Percentiles rank a stretch among this genome's conserved stretches.
phyloP scores from a whole-genome alignment of 1,140 invertebrate species.

The Apis dorsata region DNA sequence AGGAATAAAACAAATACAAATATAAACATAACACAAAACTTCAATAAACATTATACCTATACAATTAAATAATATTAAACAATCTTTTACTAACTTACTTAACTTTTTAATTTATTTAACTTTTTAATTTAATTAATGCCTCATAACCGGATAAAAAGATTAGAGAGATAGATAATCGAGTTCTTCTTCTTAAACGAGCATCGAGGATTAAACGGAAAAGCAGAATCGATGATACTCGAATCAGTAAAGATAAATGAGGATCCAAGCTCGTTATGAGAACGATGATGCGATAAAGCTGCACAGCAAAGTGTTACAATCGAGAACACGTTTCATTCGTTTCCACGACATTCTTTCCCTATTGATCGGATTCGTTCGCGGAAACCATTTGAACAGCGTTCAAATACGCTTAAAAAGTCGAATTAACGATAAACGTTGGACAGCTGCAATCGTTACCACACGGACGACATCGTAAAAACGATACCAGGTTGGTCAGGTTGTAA shows the following conservation, averaged over 20 bases:
- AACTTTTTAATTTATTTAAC: no score
- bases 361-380: not conserved
- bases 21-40: no score
- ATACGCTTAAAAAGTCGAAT: slow-evolving; percentile 21
- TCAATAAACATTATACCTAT: no score
- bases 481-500: not conserved
- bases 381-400: not conserved
- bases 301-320: slow-evolving; percentile 24
- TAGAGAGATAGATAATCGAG: not conserved
- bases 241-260: slow-evolving; percentile 55
- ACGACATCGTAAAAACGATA: slow-evolving; percentile 1
- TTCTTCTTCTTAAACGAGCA: slow-evolving; percentile 7
- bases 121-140: no score
- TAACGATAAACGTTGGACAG: not conserved
- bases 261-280: slow-evolving; percentile 58
- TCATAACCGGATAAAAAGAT: not conserved
- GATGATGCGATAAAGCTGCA: slow-evolving; percentile 51
- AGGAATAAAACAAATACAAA: no score
- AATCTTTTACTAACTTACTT: no score
- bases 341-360: not conserved
- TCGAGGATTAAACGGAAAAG: slow-evolving; percentile 25
- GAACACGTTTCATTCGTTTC: slow-evolving; percentile 16
- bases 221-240: slow-evolving; percentile 37
- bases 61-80: no score
- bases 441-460: not conserved